Evolutionary conservation across 2,888 invertebrate genomes (phyloP), one percentile per base, ranked within the genome.

Genomic region (Anaspis maculata): DNA sequence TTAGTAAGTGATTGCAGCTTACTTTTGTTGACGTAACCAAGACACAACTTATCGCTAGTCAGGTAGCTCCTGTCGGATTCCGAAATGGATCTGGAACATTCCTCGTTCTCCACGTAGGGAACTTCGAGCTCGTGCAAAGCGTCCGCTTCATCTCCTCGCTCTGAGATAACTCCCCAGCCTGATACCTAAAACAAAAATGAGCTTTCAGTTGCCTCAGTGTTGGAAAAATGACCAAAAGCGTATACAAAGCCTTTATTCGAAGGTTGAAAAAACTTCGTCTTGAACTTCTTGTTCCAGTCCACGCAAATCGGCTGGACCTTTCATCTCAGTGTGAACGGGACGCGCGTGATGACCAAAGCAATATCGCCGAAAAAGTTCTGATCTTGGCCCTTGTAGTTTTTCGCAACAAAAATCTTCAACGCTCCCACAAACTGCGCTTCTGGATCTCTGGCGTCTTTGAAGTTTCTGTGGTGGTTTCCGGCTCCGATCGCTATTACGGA

Each of bases 301-400:
- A 58, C 42, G 40, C 67, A 67, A 7, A 65, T 56, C n/a, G 64
- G 62, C 32, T 57, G 57, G 5, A 65, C 57, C 7, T 56, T 48
- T 19, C 44, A 37, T 2, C 57, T 51, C 21, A 60, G 51, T 7
- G 33, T 37, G 16, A 67, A 52, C 7, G 39, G 27, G 9, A 43
- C 41, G 22, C 46, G 42, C 12, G 63, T 37, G 9, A 57, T 41
- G 7, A 66, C 14, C 3, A 65, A 30, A 1, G 64, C 64, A 28
- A 67, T 54, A 43, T 67, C 67, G 4, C 44, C 42, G 12, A 35
- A 31, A 31, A 48, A 62, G 7, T 45, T 42, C 4, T 46, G 48
- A n/a, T 28, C 12, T 7, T 30, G 34, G n/a, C 55, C 59, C 27
- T 29, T 38, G 32, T 56, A 60, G 14, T 43, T 34, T 12, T 25